Percentiles rank a stretch among this genome's conserved stretches.
These are phyloP conservation scores for Paedocypris sp. DNA, from an alignment of 2,113 vertebrate species.

Conservation along the genomic window DNA sequence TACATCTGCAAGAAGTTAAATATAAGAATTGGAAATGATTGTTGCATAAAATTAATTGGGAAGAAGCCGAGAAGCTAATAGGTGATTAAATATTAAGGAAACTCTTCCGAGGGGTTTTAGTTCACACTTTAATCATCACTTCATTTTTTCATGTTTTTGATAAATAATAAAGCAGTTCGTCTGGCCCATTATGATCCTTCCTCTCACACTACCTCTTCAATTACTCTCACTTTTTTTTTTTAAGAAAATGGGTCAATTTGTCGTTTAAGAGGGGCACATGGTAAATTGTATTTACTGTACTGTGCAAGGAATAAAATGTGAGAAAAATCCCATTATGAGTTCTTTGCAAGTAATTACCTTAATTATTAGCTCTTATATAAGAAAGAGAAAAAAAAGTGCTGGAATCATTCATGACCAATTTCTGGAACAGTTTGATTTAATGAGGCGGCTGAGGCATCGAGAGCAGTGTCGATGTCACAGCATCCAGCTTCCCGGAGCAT, in stretches of 20 bases:
- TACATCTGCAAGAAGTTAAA: conserved; percentile 39
- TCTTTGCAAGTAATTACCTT: conserved; percentile 73
- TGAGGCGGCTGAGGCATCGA: conserved; percentile 32
- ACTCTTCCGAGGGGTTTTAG: conserved; percentile 31
- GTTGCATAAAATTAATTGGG: conserved; percentile 45
- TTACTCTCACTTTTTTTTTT: not conserved
- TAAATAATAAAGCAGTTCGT: conserved; percentile 37
- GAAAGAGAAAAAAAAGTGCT: conserved; percentile 37
- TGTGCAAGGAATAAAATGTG: conserved; percentile 44
- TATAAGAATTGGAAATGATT: conserved; percentile 39
- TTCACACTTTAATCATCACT: conserved; percentile 33
- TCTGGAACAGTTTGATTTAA: conserved; percentile 62
- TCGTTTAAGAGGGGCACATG: conserved; percentile 35
- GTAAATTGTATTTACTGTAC: conserved; percentile 39
- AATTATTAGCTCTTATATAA: conserved; percentile 70
- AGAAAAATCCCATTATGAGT: conserved; percentile 58
- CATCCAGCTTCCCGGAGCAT: not conserved
- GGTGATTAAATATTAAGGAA: conserved; percentile 48
- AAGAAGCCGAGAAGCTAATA: conserved; percentile 38
- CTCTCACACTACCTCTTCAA: not conserved
- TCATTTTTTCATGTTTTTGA: conserved; percentile 39
- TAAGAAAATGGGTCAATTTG: conserved; percentile 40
- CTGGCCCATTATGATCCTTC: not conserved
- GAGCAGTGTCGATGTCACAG: conserved; percentile 19
- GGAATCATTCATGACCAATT: conserved; percentile 57